A percentile compares a stretch with the other conserved stretches of the same genome.
Conservation (phyloP, 2,888 invertebrate species). For the Lasiommata megera region DNA sequence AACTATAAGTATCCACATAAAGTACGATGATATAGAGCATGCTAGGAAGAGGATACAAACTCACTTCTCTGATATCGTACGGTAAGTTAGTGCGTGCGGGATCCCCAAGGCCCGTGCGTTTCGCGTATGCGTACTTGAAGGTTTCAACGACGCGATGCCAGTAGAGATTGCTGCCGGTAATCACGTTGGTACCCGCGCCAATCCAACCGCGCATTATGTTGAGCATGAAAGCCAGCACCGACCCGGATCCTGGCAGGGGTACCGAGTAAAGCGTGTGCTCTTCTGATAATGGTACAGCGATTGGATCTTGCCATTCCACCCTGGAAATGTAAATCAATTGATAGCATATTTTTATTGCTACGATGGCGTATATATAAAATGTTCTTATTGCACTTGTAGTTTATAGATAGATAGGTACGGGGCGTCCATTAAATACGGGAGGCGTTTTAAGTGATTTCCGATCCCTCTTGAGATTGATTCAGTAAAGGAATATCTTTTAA, state of each 20-base stretch:
- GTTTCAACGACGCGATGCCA: constrained; percentile 94
- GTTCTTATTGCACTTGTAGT: neutral
- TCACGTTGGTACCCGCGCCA: constrained; percentile 57
- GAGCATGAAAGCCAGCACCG: constrained; percentile 89
- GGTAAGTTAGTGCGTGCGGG: constrained; percentile 52
- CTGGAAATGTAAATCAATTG: constrained; percentile 48
- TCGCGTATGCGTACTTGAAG: constrained; percentile 95
- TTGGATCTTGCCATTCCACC: constrained; percentile 84
- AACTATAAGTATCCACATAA: no score
- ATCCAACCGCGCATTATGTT: constrained; percentile 86
- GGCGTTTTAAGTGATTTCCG: no score
- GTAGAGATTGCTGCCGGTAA: constrained; percentile 58
- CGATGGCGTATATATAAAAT: no score
- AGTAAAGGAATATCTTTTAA: no score
- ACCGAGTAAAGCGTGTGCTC: constrained; percentile 87
- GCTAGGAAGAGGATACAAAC: neutral
- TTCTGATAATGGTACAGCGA: constrained; percentile 78
- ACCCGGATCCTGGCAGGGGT: constrained; percentile 93
- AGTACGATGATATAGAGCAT: no score
- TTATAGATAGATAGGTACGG: no score
- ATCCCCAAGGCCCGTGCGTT: constrained; percentile 92
- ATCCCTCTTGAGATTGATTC: no score
- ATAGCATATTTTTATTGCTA: neutral
- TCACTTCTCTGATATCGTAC: constrained; percentile 52
- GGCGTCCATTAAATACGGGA: no score